These are phyloP conservation scores for Hydrozoanthus tunicans DNA, from an alignment of 64 coral and sea anemone species.

Conservation along the genomic window DNA sequence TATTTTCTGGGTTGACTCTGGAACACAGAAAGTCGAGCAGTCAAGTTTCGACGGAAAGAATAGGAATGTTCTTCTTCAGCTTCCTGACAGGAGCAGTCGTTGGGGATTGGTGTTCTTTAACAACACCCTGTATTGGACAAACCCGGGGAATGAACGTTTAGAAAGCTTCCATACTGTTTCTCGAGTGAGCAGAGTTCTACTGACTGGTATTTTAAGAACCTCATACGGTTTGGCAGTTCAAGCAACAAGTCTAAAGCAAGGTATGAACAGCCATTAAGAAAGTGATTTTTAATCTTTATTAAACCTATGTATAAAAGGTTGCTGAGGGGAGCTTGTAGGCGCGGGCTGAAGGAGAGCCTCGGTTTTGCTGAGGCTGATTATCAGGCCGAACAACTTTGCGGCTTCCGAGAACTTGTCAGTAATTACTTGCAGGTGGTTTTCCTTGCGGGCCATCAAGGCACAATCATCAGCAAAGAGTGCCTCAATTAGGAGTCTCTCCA, in stretches of 20 bases:
- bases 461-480: too few species aligned
- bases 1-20: constrained; percentile 32
- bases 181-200: neutral
- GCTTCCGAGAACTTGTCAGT: too few species aligned
- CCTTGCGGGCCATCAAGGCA: too few species aligned
- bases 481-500: too few species aligned
- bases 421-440: too few species aligned
- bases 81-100: constrained; percentile 14
- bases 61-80: neutral
- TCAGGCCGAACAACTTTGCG: too few species aligned
- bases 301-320: too few species aligned
- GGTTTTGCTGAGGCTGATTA: too few species aligned
- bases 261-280: neutral
- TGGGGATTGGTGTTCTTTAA: constrained; percentile 29
- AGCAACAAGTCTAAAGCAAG: neutral
- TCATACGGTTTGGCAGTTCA: constrained; percentile 17
- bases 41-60: constrained; percentile 6
- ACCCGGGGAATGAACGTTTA: constrained; percentile 9
- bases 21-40: constrained; percentile 7
- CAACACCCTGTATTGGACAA: constrained; percentile 45
- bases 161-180: neutral
- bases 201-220: neutral
- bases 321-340: too few species aligned
- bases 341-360: too few species aligned
- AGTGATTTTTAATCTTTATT: too few species aligned